phyloP scores from a whole-genome alignment of 2,113 vertebrate species.

The Callithrix jacchus region DNA sequence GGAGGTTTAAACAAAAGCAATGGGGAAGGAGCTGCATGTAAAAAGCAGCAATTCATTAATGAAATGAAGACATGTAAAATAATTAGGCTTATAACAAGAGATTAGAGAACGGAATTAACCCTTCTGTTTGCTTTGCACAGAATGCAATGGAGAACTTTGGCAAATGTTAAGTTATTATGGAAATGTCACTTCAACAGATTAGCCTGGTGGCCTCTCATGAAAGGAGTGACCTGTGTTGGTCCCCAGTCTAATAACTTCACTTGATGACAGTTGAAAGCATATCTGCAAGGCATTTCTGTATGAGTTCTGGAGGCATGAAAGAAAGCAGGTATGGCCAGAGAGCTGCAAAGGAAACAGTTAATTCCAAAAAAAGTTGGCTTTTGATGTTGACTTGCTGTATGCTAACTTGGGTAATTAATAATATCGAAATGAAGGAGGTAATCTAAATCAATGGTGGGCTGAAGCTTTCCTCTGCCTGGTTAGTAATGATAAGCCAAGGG shows the following conservation, averaged over 20 bases:
- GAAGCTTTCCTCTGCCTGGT: conserved; percentile 69
- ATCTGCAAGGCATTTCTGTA: conserved; percentile 36
- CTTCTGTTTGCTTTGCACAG: conserved; percentile 77
- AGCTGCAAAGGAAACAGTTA: conserved; percentile 75
- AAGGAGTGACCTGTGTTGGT: conserved; percentile 54
- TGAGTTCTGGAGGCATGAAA: background rate
- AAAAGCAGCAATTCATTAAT: conserved; percentile 88
- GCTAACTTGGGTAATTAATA: conserved; percentile 82
- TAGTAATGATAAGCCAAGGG: conserved; percentile 72
- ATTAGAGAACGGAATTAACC: conserved; percentile 84
- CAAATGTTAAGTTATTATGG: conserved; percentile 59
- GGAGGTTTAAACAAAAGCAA: conserved; percentile 91
- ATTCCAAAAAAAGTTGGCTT: conserved; percentile 59
- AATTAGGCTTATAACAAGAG: conserved; percentile 86
- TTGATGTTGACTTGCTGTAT: conserved; percentile 56
- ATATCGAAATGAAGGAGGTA: conserved; percentile 73
- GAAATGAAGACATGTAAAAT: conserved; percentile 87
- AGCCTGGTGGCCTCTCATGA: conserved; percentile 58
- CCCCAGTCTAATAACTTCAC: conserved; percentile 52
- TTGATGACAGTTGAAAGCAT: conserved; percentile 37
- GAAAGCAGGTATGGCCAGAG: background rate
- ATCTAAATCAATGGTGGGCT: conserved; percentile 74
- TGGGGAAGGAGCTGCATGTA: conserved; percentile 84
- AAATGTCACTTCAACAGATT: conserved; percentile 56
- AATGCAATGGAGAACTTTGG: conserved; percentile 61